Conservation (phyloP, 1,140 invertebrate genomes). For the Holcopasites calliopsidis region DNA sequence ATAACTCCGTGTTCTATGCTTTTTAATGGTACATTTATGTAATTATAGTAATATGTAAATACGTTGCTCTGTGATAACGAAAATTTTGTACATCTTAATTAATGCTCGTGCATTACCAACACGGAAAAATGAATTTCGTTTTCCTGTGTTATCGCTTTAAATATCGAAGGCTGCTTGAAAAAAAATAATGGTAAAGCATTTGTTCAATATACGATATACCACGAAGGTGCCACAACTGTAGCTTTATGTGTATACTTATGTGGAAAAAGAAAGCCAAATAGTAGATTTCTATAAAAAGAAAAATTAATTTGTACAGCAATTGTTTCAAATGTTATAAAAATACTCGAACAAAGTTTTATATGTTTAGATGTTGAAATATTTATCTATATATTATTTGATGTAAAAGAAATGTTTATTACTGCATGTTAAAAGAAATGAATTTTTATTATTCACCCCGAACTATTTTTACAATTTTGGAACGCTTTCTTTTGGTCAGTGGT, state of each 20-base stretch:
- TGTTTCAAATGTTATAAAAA: slow-evolving; percentile 20
- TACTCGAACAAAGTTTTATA: slow-evolving; percentile 25
- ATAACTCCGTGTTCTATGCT: slow-evolving; percentile 29
- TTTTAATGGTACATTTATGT: slow-evolving; percentile 22
- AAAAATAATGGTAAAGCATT: slow-evolving; percentile 14
- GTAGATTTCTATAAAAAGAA: slow-evolving; percentile 9
- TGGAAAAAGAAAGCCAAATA: not conserved
- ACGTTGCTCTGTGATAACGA: slow-evolving; percentile 59
- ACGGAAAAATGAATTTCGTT: slow-evolving; percentile 49
- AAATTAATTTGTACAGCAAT: slow-evolving; percentile 28
- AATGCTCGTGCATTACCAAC: slow-evolving; percentile 46
- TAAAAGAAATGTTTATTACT: slow-evolving; percentile 27
- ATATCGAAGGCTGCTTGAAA: slow-evolving; percentile 13
- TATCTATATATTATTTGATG: slow-evolving; percentile 33
- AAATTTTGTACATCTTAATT: slow-evolving; percentile 51
- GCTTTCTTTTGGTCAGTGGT: slow-evolving; percentile 2
- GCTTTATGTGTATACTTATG: slow-evolving; percentile 16
- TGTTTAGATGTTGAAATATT: slow-evolving; percentile 20
- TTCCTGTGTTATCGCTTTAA: not conserved
- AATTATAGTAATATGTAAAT: slow-evolving; percentile 55
- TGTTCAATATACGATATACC: slow-evolving; percentile 21
- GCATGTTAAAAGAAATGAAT: slow-evolving; percentile 14
- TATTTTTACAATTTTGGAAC: not conserved
- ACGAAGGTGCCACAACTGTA: slow-evolving; percentile 30
- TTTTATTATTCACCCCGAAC: slow-evolving; percentile 31